phyloP scores from a whole-genome alignment of 2,888 invertebrate genomes.

The Petrolisthes manimaculis region DNA sequence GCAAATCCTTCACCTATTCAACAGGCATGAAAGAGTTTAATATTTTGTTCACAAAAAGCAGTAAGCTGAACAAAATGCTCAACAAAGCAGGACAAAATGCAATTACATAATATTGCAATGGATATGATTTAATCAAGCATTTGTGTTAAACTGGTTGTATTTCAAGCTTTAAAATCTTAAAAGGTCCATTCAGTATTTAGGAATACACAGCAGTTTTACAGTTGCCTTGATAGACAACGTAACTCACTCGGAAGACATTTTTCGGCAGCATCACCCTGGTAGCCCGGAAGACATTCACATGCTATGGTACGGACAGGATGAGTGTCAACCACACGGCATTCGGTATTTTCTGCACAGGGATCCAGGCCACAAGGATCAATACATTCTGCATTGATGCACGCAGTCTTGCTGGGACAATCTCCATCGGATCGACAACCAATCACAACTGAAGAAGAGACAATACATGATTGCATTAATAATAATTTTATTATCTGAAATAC shows the following conservation, averaged over 20 bases:
- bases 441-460: constrained; percentile 66
- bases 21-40: not conserved
- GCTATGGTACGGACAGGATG: constrained; percentile 89
- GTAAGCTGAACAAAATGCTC: not conserved
- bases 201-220: not conserved
- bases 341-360: constrained; percentile 84
- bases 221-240: not conserved
- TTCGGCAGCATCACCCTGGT: constrained; percentile 87
- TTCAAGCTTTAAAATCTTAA: not conserved
- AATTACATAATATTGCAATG: not conserved
- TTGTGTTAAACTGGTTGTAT: not conserved
- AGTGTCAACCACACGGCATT: constrained; percentile 86
- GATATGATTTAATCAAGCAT: not conserved
- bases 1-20: not conserved
- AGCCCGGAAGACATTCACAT: constrained; percentile 90
- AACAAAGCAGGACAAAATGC: not conserved
- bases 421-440: constrained; percentile 82
- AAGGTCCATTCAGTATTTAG: not conserved
- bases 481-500: not conserved
- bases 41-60: not conserved
- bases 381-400: constrained; percentile 86
- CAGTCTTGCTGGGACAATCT: constrained; percentile 84
- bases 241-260: constrained; percentile 84
- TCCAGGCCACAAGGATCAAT: constrained; percentile 85
- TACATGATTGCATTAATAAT: not conserved